Conservation (phyloP, 2,113 vertebrate genomes). For the Malurus cyaneus region DNA sequence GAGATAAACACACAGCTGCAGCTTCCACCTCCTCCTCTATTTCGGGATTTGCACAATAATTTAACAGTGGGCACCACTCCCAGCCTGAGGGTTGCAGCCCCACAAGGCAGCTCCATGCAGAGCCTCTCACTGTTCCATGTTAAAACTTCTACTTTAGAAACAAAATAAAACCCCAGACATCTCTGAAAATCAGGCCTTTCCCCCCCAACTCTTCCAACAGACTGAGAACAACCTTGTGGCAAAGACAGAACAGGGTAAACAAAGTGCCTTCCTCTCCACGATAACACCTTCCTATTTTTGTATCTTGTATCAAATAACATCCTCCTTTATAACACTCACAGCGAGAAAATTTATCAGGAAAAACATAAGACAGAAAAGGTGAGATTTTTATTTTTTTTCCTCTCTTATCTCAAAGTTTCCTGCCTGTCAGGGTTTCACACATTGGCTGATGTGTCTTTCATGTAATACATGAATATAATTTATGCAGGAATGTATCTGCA, state of each 20-base stretch:
- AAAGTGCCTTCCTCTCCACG: not conserved
- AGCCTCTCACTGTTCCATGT: not conserved
- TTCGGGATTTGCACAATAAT: not conserved
- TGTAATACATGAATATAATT: conserved; percentile 40
- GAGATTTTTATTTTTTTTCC: not conserved
- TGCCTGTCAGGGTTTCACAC: conserved; percentile 50
- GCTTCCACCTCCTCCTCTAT: not conserved
- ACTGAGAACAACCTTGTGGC: not conserved
- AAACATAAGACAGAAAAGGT: conserved; percentile 53
- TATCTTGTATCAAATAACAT: conserved; percentile 48
- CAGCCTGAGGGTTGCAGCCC: not conserved
- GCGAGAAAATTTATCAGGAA: conserved; percentile 68
- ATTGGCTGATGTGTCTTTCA: conserved; percentile 33
- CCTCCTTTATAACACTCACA: conserved; percentile 44
- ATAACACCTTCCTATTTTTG: conserved; percentile 56
- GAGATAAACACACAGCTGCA: not conserved
- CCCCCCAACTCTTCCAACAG: not conserved
- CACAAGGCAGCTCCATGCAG: not conserved
- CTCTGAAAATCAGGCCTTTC: not conserved
- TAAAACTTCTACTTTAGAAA: not conserved
- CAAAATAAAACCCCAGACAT: not conserved
- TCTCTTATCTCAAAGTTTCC: conserved; percentile 39
- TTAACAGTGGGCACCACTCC: not conserved
- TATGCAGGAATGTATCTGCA: not conserved
- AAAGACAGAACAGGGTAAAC: conserved; percentile 25